Base-by-base conservation (phyloP, 1,140 invertebrate species). In the Pomacea maculata region DNA sequence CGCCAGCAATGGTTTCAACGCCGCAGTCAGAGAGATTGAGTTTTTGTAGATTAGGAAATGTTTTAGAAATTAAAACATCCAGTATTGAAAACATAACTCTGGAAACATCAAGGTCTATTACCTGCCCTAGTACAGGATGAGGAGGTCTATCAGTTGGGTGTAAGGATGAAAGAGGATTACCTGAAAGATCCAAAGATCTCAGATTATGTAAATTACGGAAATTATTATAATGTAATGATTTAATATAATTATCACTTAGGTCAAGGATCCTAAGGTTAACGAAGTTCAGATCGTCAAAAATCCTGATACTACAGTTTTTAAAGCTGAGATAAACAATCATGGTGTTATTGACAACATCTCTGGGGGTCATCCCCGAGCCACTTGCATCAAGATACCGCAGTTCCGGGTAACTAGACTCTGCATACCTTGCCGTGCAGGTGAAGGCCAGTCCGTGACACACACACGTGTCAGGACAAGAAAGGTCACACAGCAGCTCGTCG, bases 401-500 rank as follows among this genome's bases (percentile, higher is more conserved):
- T 7, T 52, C 63, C 8, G 52, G 25, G 64, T 68, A 55, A 12
- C 7, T 68, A 21, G 21, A 17, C 8, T 65, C 34, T 8, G 61
- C 54, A 52, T 68, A 78, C 5, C 29, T 19, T 8, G n/a, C 19
- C 2, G 52, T 68, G 55, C 81, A 82, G 17, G 78, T 75, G 57
- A 75, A 79, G 45, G 78, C 81, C 71, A 79, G 73, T 10, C 78
- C 65, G 54, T 65, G 45, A 63, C 81, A 79, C 63, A 63, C 29
- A 57, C 81, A 82, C 14, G 55, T 75, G 11, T 70, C 63, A 29
- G 81, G 81, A 45, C 78, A 82, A 1, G 81, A 79, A 21, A 79
- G 19, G 72, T 82, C 61, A 72, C 81, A 82, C 34, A 79, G 63
- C 45, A 79, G 73, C 57, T 82, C 81, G 55, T 82, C 81, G 61